Evolutionary conservation across 92 coral and sea anemone species (phyloP), one percentile per base, ranked within the genome.

Genomic region (Zoanthus sociatus): DNA sequence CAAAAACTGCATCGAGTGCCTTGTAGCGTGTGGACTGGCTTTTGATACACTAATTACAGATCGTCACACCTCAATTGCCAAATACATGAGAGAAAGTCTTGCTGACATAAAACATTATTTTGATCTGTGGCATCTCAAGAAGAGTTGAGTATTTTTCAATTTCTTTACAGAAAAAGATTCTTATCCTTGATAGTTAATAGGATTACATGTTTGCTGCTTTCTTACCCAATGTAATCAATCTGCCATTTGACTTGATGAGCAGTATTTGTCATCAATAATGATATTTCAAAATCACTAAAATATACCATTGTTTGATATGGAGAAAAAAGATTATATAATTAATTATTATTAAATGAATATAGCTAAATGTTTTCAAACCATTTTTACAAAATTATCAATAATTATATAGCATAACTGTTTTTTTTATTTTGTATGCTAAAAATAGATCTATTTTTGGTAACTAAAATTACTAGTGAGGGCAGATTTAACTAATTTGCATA

Each of bases 1-100:
- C 73, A 64, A 92, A 77, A 89, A 92, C 56, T 92, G 95, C 83
- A 86, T 92, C 84, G 32, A 66, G 7, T 87, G 37, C 55, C 89
- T 92, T 45, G 78, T 74, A 18, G 78, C 13, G 9, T 21, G 55
- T 74, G 78, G 78, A 46, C 78, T 47, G 78, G 55, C 78, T 47
- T 44, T 74, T 44, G 53, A 46, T 17, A 45, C 78, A 47, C 17
- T 74, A 13, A 74, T 74, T 44, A 44, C 58, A 44, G 78, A 44
- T 13, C 58, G 78, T 44, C 78, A 74, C 78, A 45, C 56, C n/a
- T 45, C 78, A n/a, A 74, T 74, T 74, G 78, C 78, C 78, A 74
- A 74, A 12, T 47, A 74, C 78, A 74, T 47, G 60, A 74, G 78
- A 47, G 78, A 74, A 56, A 44, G 55, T 44, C 58, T 74, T 18